These are phyloP conservation scores for Chloroclystis v-ata DNA, from an alignment of 2,888 invertebrate species.

Conservation along the genomic window DNA sequence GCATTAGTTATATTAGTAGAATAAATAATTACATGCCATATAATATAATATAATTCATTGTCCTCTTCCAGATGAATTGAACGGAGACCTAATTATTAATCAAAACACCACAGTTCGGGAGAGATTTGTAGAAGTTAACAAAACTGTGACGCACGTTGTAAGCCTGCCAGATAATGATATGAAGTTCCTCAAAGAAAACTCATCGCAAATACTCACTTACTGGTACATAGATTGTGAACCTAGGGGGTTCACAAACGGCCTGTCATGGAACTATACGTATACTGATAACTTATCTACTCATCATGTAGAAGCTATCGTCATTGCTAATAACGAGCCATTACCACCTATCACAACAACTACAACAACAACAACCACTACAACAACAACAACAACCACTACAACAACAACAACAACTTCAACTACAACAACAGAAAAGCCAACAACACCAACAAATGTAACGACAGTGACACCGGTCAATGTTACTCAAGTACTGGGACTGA, in stretches of 20 bases:
- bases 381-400: slow-evolving; percentile 59
- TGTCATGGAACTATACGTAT: slow-evolving; percentile 81
- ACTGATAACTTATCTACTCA: slow-evolving; percentile 78
- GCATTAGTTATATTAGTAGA: too few species aligned
- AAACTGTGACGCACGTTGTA: slow-evolving; percentile 78
- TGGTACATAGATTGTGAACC: slow-evolving; percentile 90
- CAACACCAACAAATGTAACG: slow-evolving; percentile 22
- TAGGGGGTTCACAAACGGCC: slow-evolving; percentile 80
- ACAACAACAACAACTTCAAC: slow-evolving; percentile 50
- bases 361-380: slow-evolving; percentile 62
- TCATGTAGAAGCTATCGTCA: slow-evolving; percentile 83
- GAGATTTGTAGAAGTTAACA: slow-evolving; percentile 81
- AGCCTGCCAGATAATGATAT: slow-evolving; percentile 79
- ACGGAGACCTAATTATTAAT: slow-evolving; percentile 81
- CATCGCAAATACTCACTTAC: slow-evolving; percentile 78
- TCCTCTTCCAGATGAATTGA: slow-evolving; percentile 77
- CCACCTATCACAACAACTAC: slow-evolving; percentile 72
- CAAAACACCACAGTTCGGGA: slow-evolving; percentile 80
- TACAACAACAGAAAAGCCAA: slow-evolving; percentile 38
- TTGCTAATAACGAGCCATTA: slow-evolving; percentile 82
- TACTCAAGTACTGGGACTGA: not conserved
- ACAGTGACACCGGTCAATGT: slow-evolving; percentile 3
- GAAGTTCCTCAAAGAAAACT: slow-evolving; percentile 72
- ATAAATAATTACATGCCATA: too few species aligned
- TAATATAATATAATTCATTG: too few species aligned